These are phyloP conservation scores for Oxyteleia sp. DNA, from an alignment of 2,888 invertebrate species.

Conservation along the genomic window DNA sequence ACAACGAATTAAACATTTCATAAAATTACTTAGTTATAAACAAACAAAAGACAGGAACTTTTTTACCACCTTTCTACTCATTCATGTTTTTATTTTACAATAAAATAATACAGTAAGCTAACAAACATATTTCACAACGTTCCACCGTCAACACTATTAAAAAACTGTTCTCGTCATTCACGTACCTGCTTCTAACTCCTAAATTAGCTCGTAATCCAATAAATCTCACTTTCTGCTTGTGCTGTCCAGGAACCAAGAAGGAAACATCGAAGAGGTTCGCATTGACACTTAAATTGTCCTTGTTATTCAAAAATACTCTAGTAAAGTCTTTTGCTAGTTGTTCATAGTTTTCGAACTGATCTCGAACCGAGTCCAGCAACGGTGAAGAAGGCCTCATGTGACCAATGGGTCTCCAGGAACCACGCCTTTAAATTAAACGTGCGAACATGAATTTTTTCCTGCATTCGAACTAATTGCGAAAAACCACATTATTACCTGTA, in stretches of 20 bases:
- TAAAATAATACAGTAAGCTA: too few relatives aligned
- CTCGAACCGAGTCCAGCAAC: slow-evolving; percentile 96
- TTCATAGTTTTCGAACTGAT: slow-evolving; percentile 98
- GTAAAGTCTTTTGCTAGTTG: slow-evolving; percentile 94
- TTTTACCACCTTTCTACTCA: too few relatives aligned
- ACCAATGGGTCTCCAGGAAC: slow-evolving; percentile 97
- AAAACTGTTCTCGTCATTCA: too few relatives aligned
- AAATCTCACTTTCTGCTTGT: slow-evolving; percentile 96
- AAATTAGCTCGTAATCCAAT: slow-evolving; percentile 97
- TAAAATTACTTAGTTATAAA: too few relatives aligned
- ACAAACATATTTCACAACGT: too few relatives aligned
- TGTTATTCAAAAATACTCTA: slow-evolving; percentile 94
- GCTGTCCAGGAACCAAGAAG: slow-evolving; percentile 95
- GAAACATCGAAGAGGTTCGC: slow-evolving; percentile 96
- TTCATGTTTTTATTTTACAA: too few relatives aligned
- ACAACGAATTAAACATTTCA: too few relatives aligned
- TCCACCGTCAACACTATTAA: too few relatives aligned
- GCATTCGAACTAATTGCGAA: too few relatives aligned
- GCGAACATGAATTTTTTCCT: too few relatives aligned
- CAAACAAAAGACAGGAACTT: too few relatives aligned
- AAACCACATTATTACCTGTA: slow-evolving; percentile 90
- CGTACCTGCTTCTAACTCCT: slow-evolving; percentile 95
- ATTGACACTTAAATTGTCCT: slow-evolving; percentile 93
- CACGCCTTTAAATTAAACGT: slow-evolving; percentile 89
- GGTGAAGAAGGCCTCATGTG: slow-evolving; percentile 98